A percentile compares a stretch with the other conserved stretches of the same genome.
Conservation (phyloP, 2,113 vertebrate genomes). For the Hemicordylus capensis region DNA sequence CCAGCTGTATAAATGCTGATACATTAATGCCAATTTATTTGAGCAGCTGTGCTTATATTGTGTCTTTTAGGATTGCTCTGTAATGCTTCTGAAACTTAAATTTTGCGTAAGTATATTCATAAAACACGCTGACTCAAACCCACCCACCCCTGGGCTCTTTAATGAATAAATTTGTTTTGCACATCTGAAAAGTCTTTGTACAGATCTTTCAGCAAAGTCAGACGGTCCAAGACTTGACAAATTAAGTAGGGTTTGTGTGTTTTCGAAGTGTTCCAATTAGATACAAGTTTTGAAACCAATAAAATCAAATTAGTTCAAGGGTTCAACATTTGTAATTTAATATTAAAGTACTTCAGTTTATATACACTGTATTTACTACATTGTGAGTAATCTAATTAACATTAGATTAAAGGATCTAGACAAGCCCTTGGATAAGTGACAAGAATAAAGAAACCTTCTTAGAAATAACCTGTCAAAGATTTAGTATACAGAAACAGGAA, state of each 20-base stretch:
- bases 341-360: background rate
- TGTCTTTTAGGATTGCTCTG: too few species aligned
- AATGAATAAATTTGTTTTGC: background rate
- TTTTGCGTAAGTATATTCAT: background rate
- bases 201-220: background rate
- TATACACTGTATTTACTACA: background rate
- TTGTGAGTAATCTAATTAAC: background rate
- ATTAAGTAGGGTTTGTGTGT: background rate
- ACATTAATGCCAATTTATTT: background rate
- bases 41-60: background rate
- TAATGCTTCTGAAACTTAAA: background rate
- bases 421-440: background rate
- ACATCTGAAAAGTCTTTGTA: background rate
- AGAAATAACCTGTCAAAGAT: background rate
- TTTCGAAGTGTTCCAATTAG: background rate
- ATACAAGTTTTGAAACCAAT: background rate
- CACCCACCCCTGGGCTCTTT: background rate
- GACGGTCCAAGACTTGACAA: background rate
- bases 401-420: background rate
- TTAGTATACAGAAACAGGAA: background rate
- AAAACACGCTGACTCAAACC: background rate
- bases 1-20: background rate
- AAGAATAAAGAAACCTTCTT: background rate
- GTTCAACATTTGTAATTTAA: background rate
- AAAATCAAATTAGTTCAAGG: background rate